These are phyloP conservation scores for Argopecten irradians DNA, from an alignment of 1,140 invertebrate species.

Conservation along the genomic window DNA sequence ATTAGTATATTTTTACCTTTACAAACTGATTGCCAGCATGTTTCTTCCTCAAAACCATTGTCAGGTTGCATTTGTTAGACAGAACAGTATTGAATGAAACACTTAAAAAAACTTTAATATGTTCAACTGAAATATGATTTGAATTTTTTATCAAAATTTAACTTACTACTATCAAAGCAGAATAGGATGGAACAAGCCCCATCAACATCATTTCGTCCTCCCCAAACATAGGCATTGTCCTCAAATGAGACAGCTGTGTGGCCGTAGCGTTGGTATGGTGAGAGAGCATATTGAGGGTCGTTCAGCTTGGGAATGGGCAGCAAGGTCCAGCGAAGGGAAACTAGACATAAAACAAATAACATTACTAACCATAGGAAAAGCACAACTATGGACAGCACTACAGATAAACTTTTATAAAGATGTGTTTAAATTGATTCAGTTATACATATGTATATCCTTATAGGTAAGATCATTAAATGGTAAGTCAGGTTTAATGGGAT, in stretches of 20 bases:
- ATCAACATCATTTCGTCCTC: conserved; percentile 89
- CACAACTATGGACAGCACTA: conserved; percentile 35
- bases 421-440: background rate
- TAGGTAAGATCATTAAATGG: no score
- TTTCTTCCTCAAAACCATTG: background rate
- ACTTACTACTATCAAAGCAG: conserved; percentile 85
- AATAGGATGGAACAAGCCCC: conserved; percentile 87
- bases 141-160: background rate
- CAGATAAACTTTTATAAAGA: background rate
- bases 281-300: conserved; percentile 59
- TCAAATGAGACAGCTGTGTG: conserved; percentile 90
- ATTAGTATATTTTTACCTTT: no score
- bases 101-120: background rate
- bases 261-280: conserved; percentile 84
- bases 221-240: conserved; percentile 90
- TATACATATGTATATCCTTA: background rate
- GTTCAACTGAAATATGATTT: background rate
- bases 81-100: background rate
- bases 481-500: no score
- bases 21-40: background rate
- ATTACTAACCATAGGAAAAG: conserved; percentile 49
- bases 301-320: conserved; percentile 68
- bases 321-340: conserved; percentile 78
- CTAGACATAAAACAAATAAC: conserved; percentile 63
- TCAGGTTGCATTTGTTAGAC: background rate